Evolutionary conservation across 2,888 invertebrate species (phyloP).

Genomic region (Platycheirus rosarum): DNA sequence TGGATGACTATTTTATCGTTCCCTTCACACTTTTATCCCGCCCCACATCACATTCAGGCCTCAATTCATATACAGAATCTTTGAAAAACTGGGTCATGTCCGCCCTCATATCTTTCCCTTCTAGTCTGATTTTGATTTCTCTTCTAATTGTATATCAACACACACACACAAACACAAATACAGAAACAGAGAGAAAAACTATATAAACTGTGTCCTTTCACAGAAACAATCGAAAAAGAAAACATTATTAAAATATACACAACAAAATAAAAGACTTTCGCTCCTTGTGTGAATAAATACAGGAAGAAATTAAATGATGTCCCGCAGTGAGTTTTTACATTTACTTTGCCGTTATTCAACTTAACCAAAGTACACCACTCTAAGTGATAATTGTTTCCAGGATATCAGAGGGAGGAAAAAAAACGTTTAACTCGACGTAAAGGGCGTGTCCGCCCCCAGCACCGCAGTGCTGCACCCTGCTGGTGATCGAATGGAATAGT

Average conservation of each 20-base stretch:
- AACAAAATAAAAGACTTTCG: conserved; percentile 18
- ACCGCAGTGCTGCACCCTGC: conserved; percentile 57
- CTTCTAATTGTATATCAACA: conserved; percentile 49
- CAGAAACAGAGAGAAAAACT: neutral
- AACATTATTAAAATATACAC: conserved; percentile 36
- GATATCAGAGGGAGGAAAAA: conserved; percentile 57
- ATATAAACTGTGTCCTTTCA: conserved; percentile 2
- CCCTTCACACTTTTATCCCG: conserved; percentile 6
- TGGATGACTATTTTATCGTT: conserved; percentile 21
- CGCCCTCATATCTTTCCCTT: conserved; percentile 19
- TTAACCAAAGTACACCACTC: conserved; percentile 34
- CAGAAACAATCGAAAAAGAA: conserved; percentile 1
- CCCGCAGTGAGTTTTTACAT: conserved; percentile 50
- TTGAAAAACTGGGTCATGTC: conserved; percentile 60
- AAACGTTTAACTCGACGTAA: conserved; percentile 38
- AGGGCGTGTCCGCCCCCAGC: conserved; percentile 47
- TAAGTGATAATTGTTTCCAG: conserved; percentile 66
- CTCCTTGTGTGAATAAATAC: conserved; percentile 12
- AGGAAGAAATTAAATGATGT: conserved; percentile 43
- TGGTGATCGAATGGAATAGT: conserved; percentile 28
- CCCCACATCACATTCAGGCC: conserved; percentile 32
- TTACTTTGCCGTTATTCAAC: conserved; percentile 39
- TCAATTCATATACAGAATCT: conserved; percentile 9
- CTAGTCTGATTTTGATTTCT: conserved; percentile 60
- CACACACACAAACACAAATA: neutral